Conservation (phyloP, 2,888 invertebrate genomes). For the Argynnis bischoffii region DNA sequence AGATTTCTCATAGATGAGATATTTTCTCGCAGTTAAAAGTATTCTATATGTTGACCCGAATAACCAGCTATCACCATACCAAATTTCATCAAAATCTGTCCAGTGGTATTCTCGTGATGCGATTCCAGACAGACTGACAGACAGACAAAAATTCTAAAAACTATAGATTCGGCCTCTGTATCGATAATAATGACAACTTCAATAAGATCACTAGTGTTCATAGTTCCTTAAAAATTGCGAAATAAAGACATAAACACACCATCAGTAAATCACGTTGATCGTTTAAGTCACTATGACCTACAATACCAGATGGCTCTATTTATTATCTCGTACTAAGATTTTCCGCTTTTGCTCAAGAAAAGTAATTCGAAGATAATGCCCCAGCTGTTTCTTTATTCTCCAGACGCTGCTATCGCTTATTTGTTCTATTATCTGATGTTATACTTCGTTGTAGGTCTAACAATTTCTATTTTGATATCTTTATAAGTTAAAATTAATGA, state of each 20-base stretch:
- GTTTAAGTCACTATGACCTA: slow-evolving; percentile 15
- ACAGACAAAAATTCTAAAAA: too few relatives aligned
- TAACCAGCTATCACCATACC: too few relatives aligned
- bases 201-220: too few relatives aligned
- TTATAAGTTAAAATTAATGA: neutral
- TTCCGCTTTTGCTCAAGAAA: slow-evolving; percentile 19
- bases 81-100: too few relatives aligned
- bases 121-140: too few relatives aligned
- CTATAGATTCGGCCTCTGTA: too few relatives aligned
- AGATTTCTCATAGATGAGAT: too few relatives aligned
- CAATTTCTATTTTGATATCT: neutral
- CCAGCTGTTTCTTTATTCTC: slow-evolving; percentile 29
- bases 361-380: slow-evolving; percentile 31
- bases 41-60: too few relatives aligned
- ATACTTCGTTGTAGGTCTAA: neutral
- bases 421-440: slow-evolving; percentile 12
- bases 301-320: slow-evolving; percentile 24
- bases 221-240: too few relatives aligned
- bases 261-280: slow-evolving; percentile 15
- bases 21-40: too few relatives aligned
- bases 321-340: slow-evolving; percentile 24
- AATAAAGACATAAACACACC: neutral
- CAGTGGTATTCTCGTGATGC: too few relatives aligned
- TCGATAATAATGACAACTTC: too few relatives aligned
- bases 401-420: slow-evolving; percentile 11